phyloP scores from a whole-genome alignment of 2,113 vertebrate species.

The Otus sunia region DNA sequence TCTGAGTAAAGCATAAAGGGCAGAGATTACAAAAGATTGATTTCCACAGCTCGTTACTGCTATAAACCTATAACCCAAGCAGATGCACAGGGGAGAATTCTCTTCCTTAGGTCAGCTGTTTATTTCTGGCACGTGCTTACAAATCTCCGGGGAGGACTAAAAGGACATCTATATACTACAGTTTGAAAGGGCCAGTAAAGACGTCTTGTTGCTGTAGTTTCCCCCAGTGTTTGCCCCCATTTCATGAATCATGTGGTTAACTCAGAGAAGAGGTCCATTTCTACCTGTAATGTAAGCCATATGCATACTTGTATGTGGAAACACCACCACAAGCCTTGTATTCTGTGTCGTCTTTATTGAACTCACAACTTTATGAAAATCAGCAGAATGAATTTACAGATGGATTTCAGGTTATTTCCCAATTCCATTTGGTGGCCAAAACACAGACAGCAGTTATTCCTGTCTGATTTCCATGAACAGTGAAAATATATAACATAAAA shows the following conservation, averaged over 20 bases:
- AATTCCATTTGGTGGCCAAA: not conserved
- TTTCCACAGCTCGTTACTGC: constrained; percentile 60
- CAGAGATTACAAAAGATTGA: constrained; percentile 71
- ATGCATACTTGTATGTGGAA: not conserved
- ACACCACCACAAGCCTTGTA: not conserved
- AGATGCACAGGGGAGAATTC: constrained; percentile 41
- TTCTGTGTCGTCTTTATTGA: not conserved
- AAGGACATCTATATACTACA: not conserved
- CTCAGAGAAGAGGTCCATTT: not conserved
- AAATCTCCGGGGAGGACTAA: not conserved
- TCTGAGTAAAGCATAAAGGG: constrained; percentile 63
- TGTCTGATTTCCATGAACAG: not conserved
- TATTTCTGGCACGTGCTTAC: constrained; percentile 39
- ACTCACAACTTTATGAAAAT: not conserved
- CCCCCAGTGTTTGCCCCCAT: not conserved
- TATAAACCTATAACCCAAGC: constrained; percentile 61
- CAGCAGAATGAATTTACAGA: not conserved
- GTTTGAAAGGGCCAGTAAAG: not conserved
- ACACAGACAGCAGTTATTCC: not conserved
- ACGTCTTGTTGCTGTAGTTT: not conserved
- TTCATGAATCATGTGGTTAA: not conserved
- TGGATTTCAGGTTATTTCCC: not conserved
- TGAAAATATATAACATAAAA: not conserved
- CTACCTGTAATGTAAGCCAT: not conserved
- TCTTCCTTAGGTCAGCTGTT: constrained; percentile 54